Evolutionary conservation across 2,113 vertebrate species (phyloP).

Genomic region (Balaenoptera acutorostrata): DNA sequence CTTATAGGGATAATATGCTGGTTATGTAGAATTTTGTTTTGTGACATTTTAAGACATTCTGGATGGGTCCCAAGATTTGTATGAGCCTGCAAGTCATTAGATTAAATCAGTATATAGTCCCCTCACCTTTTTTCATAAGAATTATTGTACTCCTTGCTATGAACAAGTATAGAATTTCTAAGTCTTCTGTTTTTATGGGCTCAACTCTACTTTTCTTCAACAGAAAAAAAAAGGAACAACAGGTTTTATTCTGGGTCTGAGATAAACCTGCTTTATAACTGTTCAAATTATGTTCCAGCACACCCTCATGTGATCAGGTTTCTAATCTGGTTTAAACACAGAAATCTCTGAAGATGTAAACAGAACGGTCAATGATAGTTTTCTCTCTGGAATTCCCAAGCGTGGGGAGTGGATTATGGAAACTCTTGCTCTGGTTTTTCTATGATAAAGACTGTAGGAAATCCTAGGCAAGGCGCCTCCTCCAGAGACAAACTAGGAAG

Average conservation of each 20-base stretch:
- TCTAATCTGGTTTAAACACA: neutral
- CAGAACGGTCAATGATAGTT: rapidly evolving
- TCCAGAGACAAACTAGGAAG: neutral
- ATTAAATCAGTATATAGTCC: neutral
- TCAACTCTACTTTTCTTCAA: neutral
- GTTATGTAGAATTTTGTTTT: neutral
- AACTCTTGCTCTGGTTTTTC: neutral
- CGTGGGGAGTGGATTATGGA: neutral
- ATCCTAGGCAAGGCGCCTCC: neutral
- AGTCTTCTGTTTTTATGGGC: neutral
- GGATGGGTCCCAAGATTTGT: neutral
- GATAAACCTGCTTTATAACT: neutral
- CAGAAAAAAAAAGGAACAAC: neutral
- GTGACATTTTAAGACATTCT: neutral
- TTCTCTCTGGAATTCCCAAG: neutral
- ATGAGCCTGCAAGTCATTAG: neutral
- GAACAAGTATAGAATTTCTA: neutral
- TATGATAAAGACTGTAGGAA: neutral
- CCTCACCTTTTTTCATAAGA: neutral
- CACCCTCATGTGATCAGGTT: neutral
- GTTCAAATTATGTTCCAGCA: neutral
- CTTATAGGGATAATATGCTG: rapidly evolving
- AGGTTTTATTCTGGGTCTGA: neutral
- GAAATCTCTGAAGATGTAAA: neutral
- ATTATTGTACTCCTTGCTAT: neutral